Evolutionary conservation across 2,113 vertebrate species (phyloP), one percentile per base, ranked within the genome.

Genomic region (Pholis gunnellus): DNA sequence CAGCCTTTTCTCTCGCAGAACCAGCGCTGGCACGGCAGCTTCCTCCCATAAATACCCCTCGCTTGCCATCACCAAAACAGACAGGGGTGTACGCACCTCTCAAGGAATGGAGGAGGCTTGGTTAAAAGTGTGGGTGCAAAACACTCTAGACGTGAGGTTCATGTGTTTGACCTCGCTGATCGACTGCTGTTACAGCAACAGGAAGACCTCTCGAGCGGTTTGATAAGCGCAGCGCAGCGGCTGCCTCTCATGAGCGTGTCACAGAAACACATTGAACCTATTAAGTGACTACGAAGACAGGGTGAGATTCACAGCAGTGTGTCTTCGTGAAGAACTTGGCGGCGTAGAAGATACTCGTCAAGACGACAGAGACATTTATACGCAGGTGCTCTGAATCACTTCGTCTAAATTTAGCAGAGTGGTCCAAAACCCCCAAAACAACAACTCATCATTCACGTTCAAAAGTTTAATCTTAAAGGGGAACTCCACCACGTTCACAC

Each of bases 211-310:
- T n/a, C 5, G 68, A 68, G 61, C 72, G 44, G 75, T 86, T 63
- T 76, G 79, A 85, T 89, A 59, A 40, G 76, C 18, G 6, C 80
- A 71, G 89, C 22, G 64, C 68, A 57, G 70, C 80, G 56, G 75
- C 9, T 18, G 52, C 75, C 72, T 84, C 76, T 69, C 87, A 79
- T 2, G 42, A 63, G 65, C 1, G 48, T 78, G 75, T 86, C 71
- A 71, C 73, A 65, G 63, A 84, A 90, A 81, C 82, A 89, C 87
- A 56, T 11, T 90, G 89, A 89, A 90, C 29, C 75, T 71, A 83
- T 87, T 90, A 89, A 56, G 80, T 0, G 69, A 66, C 86, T 27
- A 69, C 59, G 83, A 79, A 38, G 59, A 84, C 78, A 34, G 57
- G 72, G 84, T 72, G 86, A 77, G 83, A 81, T 75, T 88, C 84